Conservation (phyloP, 2,888 invertebrate genomes). For the Abrostola triplasia region DNA sequence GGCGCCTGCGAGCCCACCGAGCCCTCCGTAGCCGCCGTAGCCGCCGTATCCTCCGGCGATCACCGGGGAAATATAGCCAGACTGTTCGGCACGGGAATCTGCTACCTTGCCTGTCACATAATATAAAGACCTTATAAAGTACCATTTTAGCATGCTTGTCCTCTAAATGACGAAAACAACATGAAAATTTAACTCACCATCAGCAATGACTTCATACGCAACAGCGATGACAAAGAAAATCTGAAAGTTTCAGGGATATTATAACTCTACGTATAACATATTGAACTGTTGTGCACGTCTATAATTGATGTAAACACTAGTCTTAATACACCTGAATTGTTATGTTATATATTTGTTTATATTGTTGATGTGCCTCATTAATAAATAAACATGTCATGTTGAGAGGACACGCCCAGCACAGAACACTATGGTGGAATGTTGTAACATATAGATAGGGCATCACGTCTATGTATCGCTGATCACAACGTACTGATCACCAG, state of each 20-base stretch:
- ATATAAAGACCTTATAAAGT: not conserved
- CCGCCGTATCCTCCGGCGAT: conserved; percentile 38
- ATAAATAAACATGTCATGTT: too few species aligned
- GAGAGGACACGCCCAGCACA: too few species aligned
- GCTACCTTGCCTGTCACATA: conserved; percentile 56
- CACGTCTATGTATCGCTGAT: too few species aligned
- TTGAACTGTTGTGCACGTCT: too few species aligned
- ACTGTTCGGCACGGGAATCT: conserved; percentile 69
- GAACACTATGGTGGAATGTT: too few species aligned
- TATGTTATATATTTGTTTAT: too few species aligned
- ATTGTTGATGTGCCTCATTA: too few species aligned
- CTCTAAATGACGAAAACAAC: not conserved
- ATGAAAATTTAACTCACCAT: conserved; percentile 64
- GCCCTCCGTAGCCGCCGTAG: conserved; percentile 43
- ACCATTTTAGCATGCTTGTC: not conserved
- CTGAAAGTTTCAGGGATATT: conserved; percentile 63
- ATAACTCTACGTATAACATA: too few species aligned
- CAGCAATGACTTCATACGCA: conserved; percentile 79
- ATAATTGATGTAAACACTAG: too few species aligned
- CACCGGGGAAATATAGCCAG: conserved; percentile 61
- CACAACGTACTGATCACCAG: too few species aligned
- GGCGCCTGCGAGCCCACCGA: conserved; percentile 27
- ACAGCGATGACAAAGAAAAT: conserved; percentile 83
- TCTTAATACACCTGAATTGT: too few species aligned
- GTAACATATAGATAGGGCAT: too few species aligned